Percentiles rank a stretch among this genome's conserved stretches.
phyloP scores from a whole-genome alignment of 2,113 vertebrate genomes.

The Corapipo altera region DNA sequence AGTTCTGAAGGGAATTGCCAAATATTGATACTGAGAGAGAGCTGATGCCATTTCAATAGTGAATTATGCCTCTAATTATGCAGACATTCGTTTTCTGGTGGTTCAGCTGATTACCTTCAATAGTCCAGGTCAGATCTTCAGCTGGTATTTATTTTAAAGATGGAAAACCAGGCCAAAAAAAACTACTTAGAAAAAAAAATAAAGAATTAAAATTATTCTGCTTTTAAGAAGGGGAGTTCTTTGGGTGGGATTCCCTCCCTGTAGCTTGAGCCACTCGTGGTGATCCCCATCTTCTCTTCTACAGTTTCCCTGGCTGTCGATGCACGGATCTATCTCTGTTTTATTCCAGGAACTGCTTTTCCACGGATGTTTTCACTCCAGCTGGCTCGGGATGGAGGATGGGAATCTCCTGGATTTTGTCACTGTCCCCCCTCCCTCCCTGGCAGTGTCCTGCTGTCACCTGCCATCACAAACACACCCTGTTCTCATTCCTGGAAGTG shows the following conservation, averaged over 20 bases:
- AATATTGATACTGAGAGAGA: slow-evolving; percentile 7
- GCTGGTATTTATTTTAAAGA: not conserved
- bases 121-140: not conserved
- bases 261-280: not conserved
- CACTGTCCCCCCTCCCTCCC: not conserved
- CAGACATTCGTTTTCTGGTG: not conserved
- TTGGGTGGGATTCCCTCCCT: not conserved
- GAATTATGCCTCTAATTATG: not conserved
- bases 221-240: not conserved
- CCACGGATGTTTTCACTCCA: not conserved
- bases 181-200: not conserved
- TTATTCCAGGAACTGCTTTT: not conserved
- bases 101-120: not conserved
- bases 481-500: not conserved
- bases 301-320: not conserved
- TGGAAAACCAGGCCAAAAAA: not conserved
- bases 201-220: not conserved
- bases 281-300: not conserved
- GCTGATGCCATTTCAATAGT: not conserved
- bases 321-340: not conserved
- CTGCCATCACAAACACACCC: not conserved
- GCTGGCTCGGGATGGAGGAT: not conserved
- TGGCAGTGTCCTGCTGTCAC: not conserved
- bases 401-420: too few species aligned
- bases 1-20: not conserved